These are phyloP conservation scores for Tragelaphus strepsiceros DNA, from an alignment of 2,113 vertebrate species.

Conservation along the genomic window DNA sequence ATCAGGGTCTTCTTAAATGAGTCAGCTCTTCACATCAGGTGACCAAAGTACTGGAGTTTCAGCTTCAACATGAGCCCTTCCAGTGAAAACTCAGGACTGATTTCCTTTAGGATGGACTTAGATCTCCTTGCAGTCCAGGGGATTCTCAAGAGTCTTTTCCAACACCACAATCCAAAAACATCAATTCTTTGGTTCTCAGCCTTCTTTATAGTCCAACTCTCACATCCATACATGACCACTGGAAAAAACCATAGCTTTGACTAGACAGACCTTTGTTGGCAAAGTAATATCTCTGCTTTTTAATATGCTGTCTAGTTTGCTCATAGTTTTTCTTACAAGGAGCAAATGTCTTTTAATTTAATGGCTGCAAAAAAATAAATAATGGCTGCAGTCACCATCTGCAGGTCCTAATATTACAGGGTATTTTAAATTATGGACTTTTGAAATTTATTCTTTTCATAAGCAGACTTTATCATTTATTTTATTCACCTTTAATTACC, in stretches of 20 bases:
- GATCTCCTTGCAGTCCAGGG: neutral
- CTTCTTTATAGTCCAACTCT: neutral
- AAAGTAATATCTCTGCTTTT: no score
- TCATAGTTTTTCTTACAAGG: neutral
- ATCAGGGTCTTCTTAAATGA: neutral
- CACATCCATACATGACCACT: neutral
- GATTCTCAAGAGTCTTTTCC: neutral
- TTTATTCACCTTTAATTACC: neutral
- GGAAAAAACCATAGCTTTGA: neutral
- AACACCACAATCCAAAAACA: neutral
- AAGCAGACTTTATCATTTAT: neutral
- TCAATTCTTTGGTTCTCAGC: fast-evolving
- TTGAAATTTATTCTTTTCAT: slow-evolving; percentile 34
- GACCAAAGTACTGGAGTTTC: neutral
- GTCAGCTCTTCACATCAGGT: neutral
- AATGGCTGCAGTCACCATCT: neutral
- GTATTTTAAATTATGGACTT: neutral
- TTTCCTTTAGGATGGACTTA: neutral
- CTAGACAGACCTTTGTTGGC: no score
- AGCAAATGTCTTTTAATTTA: neutral
- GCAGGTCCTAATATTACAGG: neutral
- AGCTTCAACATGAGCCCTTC: neutral
- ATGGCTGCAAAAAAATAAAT: neutral
- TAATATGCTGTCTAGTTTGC: no score
- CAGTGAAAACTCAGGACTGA: neutral